These are phyloP conservation scores for Falco punctatus DNA, from an alignment of 2,113 vertebrate species.

Conservation along the genomic window DNA sequence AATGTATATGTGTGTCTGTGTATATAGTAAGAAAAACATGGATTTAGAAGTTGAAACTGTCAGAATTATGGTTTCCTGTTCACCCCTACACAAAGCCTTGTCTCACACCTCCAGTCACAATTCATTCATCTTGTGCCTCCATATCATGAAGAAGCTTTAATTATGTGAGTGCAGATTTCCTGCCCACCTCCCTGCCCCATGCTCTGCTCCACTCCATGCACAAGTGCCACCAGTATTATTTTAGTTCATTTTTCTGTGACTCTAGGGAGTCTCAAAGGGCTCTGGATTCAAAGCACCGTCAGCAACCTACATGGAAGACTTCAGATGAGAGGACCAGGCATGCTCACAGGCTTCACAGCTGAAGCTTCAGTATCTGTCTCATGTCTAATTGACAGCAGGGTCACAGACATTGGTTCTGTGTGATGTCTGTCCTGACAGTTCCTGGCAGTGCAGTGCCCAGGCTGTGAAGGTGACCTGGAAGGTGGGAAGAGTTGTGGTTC, in stretches of 20 bases:
- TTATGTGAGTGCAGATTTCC: background rate
- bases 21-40: background rate
- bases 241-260: background rate
- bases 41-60: background rate
- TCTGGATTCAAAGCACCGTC: background rate
- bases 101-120: background rate
- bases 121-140: background rate
- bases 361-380: background rate
- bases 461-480: background rate
- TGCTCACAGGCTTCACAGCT: background rate
- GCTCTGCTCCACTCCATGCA: background rate
- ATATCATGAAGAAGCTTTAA: background rate
- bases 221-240: background rate
- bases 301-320: background rate
- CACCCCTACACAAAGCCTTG: background rate
- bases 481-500: background rate
- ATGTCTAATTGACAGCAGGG: background rate
- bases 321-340: background rate
- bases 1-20: background rate
- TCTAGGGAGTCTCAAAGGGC: background rate
- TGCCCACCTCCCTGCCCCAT: background rate
- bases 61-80: background rate
- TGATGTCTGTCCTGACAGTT: background rate
- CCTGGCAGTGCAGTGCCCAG: fast-evolving
- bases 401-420: background rate